Conservation (phyloP, 1,140 invertebrate genomes). For the Mamestra configurata region DNA sequence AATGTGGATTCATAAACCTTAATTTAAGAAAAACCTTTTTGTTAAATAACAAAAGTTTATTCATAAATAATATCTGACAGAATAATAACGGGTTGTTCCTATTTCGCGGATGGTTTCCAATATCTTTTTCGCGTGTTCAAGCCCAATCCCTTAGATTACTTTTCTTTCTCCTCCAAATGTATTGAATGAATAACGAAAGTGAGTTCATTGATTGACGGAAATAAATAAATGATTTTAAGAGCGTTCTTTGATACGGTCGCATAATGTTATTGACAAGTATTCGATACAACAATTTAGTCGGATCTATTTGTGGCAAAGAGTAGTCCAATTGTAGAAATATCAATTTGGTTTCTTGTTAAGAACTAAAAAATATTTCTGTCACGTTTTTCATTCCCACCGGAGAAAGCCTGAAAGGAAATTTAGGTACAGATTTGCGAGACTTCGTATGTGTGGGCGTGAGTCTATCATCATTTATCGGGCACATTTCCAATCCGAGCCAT, state of each 20-base stretch:
- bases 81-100: conserved; percentile 66
- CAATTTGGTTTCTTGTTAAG: not conserved
- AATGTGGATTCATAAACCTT: not conserved
- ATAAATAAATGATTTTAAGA: conserved; percentile 65
- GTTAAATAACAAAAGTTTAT: conserved; percentile 55
- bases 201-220: conserved; percentile 67
- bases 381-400: not conserved
- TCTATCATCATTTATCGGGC: conserved; percentile 6
- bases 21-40: not conserved
- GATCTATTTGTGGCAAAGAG: not conserved
- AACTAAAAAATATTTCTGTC: conserved; percentile 3
- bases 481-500: not conserved
- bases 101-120: conserved; percentile 70
- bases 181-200: conserved; percentile 69
- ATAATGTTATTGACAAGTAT: conserved; percentile 46
- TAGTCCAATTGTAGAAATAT: not conserved
- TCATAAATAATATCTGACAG: conserved; percentile 70
- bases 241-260: conserved; percentile 46
- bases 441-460: not conserved
- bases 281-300: not conserved
- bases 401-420: not conserved
- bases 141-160: conserved; percentile 69
- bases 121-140: conserved; percentile 73
- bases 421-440: not conserved
- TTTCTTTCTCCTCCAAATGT: conserved; percentile 65